Base-by-base conservation (phyloP, 2,113 vertebrate species). In the Strigops habroptila region DNA sequence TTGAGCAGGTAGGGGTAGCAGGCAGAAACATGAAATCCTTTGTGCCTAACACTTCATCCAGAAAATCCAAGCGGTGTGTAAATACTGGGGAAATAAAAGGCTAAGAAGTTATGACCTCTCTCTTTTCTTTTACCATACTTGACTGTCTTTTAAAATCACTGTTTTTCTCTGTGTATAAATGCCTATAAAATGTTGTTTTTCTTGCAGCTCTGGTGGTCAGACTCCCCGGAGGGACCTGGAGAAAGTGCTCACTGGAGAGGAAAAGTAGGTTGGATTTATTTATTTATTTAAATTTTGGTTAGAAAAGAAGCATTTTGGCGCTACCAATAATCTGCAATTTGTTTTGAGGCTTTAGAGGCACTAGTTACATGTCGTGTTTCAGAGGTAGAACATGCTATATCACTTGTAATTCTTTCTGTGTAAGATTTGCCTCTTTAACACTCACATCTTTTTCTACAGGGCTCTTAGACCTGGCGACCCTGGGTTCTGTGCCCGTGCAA, bases 211-310 rank as follows among this genome's bases (percentile, higher is more conserved):
- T 23, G 99, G 99, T 69, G 99, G 99, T 64, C 99, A 99, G 98
- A 99, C 99, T 57, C 99, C 99, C 19, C 98, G 99, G 33, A 98
- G 99, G 86, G 99, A 99, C 94, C 97, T 99, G 97, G 99, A 99
- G 91, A 99, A 99, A 68, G 99, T 99, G 96, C 97, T 99, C 89
- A 99, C 99, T 7, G 99, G 99, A 95, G 99, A 99, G 74, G 99
- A 99, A 62, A 99, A 99, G 99, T 99, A 97, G 98, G 99, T 96
- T 48, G 85, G 28, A 73, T n/a, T 69, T 18, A 43, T 25, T 68
- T 44, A 15, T 31, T 55, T 31, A 33, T 74, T 49, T 84, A n/a
- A n/a, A n/a, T 28, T 30, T 13, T 62, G 6, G 33, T 9, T 60
- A 18, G 27, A 39, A 74, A 37, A 35, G 9, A 64, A 51, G 5